These are phyloP conservation scores for Opisthocomus hoazin DNA, from an alignment of 2,113 vertebrate genomes.

Conservation along the genomic window DNA sequence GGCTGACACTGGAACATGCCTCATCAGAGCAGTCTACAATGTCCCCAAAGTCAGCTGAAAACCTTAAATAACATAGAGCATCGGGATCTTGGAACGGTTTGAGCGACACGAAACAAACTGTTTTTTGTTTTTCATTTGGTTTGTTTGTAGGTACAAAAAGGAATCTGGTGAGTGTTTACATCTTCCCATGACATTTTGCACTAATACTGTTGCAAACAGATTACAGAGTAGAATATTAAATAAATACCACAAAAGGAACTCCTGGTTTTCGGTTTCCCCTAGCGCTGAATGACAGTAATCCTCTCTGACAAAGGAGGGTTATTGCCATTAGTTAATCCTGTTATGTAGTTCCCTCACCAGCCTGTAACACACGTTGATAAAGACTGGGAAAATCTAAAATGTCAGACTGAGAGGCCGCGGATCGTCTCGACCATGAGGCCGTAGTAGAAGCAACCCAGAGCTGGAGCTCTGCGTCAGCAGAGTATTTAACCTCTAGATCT, in stretches of 20 bases:
- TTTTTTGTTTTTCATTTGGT: conserved; percentile 49
- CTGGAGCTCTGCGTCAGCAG: neutral
- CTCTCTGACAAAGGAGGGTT: conserved; percentile 65
- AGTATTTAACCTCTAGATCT: neutral
- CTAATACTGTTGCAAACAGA: conserved; percentile 70
- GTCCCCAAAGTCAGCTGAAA: conserved; percentile 42
- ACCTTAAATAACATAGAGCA: conserved; percentile 42
- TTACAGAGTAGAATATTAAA: conserved; percentile 72
- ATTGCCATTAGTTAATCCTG: conserved; percentile 68
- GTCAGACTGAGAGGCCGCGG: neutral
- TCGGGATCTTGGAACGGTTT: conserved; percentile 49
- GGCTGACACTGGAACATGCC: conserved; percentile 47
- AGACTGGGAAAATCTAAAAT: conserved; percentile 59
- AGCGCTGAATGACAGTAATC: conserved; percentile 71
- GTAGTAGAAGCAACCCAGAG: neutral
- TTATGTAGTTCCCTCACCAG: conserved; percentile 52
- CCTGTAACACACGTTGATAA: conserved; percentile 60
- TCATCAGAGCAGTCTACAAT: conserved; percentile 40
- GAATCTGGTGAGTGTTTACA: conserved; percentile 69
- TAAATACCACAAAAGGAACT: conserved; percentile 71
- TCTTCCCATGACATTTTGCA: conserved; percentile 76
- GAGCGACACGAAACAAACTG: conserved; percentile 46
- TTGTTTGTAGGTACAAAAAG: conserved; percentile 73
- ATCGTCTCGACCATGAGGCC: neutral
- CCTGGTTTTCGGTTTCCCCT: conserved; percentile 57